Evolutionary conservation across 2,888 invertebrate species (phyloP).

Genomic region (Nomada fucata): DNA sequence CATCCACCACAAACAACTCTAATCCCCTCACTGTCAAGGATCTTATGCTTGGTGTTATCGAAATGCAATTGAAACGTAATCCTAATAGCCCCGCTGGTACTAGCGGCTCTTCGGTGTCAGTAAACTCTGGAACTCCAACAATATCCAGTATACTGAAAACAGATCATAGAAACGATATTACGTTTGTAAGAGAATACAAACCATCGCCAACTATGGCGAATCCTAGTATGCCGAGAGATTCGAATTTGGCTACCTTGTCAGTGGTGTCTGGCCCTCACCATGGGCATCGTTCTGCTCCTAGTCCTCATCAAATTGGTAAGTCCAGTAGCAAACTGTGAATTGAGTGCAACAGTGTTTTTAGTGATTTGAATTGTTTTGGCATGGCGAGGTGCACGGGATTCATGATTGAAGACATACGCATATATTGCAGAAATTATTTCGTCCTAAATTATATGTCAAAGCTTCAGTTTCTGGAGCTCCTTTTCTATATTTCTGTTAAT

Average conservation of each 20-base stretch:
- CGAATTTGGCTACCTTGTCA: conserved; percentile 88
- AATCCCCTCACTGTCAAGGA: conserved; percentile 92
- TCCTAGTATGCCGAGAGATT: conserved; percentile 79
- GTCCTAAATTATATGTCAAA: too few species aligned
- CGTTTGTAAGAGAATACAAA: conserved; percentile 86
- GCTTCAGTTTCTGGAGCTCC: too few species aligned
- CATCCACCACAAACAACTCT: conserved; percentile 81
- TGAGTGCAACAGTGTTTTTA: not conserved
- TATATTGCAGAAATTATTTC: too few species aligned
- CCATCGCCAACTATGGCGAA: conserved; percentile 76
- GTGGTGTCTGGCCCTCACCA: conserved; percentile 86
- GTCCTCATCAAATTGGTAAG: conserved; percentile 82
- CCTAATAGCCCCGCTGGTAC: conserved; percentile 85
- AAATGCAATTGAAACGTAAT: conserved; percentile 90
- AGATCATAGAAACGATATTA: conserved; percentile 85
- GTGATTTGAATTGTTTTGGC: not conserved
- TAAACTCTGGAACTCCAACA: conserved; percentile 86
- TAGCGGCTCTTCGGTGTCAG: conserved; percentile 78
- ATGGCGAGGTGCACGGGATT: too few species aligned
- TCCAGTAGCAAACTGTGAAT: not conserved
- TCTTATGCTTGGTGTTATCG: conserved; percentile 93
- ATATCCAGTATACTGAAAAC: conserved; percentile 87
- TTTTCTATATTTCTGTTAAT: too few species aligned
- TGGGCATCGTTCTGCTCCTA: conserved; percentile 79
- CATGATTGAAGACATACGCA: too few species aligned